phyloP scores from a whole-genome alignment of 2,797 vertebrate species.

The Kryptolebias ocellatus region DNA sequence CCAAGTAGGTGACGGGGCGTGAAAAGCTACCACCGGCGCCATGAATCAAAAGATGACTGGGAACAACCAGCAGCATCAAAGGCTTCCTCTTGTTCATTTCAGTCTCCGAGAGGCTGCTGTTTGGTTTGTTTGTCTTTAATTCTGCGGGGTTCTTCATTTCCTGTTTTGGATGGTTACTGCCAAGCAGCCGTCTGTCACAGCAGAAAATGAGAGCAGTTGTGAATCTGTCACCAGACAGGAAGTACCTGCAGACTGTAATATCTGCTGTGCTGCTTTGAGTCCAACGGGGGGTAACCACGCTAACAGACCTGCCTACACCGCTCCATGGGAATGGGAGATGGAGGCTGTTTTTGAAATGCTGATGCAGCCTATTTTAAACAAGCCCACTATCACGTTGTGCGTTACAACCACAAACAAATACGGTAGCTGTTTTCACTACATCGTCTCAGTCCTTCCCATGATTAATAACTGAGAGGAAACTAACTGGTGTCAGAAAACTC shows the following conservation, averaged over 20 bases:
- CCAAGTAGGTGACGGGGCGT: conserved; percentile 34
- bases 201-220: conserved; percentile 19
- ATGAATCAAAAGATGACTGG: conserved; percentile 36
- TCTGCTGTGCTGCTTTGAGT: conserved; percentile 10
- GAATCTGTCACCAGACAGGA: conserved; percentile 20
- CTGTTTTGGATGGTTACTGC: conserved; percentile 2
- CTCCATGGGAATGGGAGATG: no score
- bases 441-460: no score
- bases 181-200: conserved; percentile 22
- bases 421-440: no score
- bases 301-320: no score
- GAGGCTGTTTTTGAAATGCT: no score
- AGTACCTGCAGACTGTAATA: conserved; percentile 28
- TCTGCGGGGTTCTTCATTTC: not conserved
- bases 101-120: conserved; percentile 14
- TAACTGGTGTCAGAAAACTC: no score
- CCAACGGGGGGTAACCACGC: not conserved
- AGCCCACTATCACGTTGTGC: no score
- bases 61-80: conserved; percentile 44
- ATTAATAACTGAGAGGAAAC: no score
- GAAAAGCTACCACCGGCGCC: conserved; percentile 30
- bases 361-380: no score
- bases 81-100: conserved; percentile 39
- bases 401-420: no score
- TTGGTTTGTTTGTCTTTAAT: conserved; percentile 1